phyloP scores from a whole-genome alignment of 2,797 vertebrate species.

The Simalia tracyae region DNA sequence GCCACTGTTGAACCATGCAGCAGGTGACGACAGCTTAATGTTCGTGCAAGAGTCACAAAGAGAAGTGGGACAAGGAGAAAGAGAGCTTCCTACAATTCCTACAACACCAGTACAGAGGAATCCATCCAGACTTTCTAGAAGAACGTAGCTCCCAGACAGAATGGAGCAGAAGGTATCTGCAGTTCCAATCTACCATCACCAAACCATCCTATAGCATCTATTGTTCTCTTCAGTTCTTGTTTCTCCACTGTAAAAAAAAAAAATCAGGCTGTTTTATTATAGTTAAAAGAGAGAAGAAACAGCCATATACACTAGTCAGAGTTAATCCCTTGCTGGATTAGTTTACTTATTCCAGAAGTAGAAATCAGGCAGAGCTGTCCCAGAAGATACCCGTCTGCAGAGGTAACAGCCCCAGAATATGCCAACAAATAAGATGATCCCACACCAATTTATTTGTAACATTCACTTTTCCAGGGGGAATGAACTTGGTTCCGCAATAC shows the following conservation, averaged over 20 bases:
- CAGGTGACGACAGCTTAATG: conserved; percentile 17
- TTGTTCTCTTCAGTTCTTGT: background rate
- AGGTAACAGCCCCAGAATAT: too few relatives aligned
- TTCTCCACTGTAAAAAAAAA: background rate
- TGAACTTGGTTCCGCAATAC: background rate
- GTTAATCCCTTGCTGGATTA: too few relatives aligned
- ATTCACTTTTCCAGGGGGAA: background rate
- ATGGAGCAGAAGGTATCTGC: background rate
- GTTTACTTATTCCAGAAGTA: background rate
- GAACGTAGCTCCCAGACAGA: background rate
- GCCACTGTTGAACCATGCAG: background rate
- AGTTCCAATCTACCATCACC: background rate
- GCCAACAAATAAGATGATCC: too few relatives aligned
- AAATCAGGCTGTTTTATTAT: background rate
- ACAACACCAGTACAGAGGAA: background rate
- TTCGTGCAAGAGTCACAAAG: background rate
- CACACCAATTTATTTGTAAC: too few relatives aligned
- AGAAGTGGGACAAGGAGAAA: background rate
- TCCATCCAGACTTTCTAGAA: background rate
- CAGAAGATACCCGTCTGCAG: background rate
- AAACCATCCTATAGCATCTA: background rate
- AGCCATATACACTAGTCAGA: too few relatives aligned
- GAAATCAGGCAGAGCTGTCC: too few relatives aligned
- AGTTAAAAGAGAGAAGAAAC: too few relatives aligned
- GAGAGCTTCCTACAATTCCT: background rate